phyloP scores from a whole-genome alignment of 2,113 vertebrate species.

The Nothocercus julius region DNA sequence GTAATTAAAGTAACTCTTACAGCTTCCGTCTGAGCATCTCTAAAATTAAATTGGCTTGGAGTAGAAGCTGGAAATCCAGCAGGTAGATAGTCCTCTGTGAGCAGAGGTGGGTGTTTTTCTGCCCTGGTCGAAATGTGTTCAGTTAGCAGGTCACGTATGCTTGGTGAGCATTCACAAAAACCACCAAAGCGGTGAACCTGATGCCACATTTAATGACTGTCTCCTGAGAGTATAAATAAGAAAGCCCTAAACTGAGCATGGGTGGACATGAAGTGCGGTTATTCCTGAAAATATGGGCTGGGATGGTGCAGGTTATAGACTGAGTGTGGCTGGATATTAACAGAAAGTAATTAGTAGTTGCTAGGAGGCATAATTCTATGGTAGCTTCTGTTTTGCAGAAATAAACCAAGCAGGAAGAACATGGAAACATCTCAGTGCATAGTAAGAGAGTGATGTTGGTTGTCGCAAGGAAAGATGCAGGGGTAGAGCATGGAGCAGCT shows the following conservation, averaged over 20 bases:
- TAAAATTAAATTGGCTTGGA: not conserved
- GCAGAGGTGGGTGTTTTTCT: not conserved
- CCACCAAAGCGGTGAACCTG: not conserved
- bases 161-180: not conserved
- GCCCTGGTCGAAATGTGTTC: not conserved
- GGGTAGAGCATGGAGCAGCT: not conserved
- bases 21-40: not conserved
- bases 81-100: not conserved
- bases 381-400: conserved; percentile 3
- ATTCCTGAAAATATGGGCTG: not conserved
- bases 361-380: conserved; percentile 13
- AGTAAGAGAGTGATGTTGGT: not conserved
- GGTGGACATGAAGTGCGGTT: not conserved
- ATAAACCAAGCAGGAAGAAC: not conserved
- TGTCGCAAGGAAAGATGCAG: not conserved
- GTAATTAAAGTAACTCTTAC: not conserved
- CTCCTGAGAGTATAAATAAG: not conserved
- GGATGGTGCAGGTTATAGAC: not conserved
- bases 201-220: not conserved
- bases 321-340: not conserved
- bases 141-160: not conserved
- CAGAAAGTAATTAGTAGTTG: conserved; percentile 24
- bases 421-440: not conserved
- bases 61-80: not conserved
- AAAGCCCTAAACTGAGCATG: not conserved